Percentiles rank a stretch among this genome's conserved stretches.
Conservation (phyloP, 1,140 invertebrate genomes). For the Saccostrea cuccullata region DNA sequence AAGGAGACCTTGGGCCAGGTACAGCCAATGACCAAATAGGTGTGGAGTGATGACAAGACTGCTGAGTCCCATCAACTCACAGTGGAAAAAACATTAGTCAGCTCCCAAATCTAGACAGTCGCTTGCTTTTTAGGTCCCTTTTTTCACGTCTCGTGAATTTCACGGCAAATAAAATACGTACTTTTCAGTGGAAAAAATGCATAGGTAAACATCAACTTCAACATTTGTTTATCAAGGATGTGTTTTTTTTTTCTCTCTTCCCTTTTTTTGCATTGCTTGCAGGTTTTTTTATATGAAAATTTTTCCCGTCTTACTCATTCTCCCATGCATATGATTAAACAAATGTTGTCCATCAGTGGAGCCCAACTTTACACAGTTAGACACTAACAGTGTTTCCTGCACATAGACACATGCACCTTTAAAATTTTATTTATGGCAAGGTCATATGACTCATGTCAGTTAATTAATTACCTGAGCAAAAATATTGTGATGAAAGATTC, state of each 20-base stretch:
- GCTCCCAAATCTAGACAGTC: not conserved
- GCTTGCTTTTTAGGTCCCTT: not conserved
- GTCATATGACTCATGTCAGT: conserved; percentile 11
- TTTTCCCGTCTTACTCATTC: conserved; percentile 22
- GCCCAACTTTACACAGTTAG: not conserved
- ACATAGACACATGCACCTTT: conserved; percentile 4
- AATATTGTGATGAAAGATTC: not conserved
- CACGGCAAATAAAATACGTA: not conserved
- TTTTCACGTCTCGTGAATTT: not conserved
- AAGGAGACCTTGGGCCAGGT: not conserved
- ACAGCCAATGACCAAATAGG: not conserved
- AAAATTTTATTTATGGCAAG: conserved; percentile 21
- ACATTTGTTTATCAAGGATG: conserved; percentile 24
- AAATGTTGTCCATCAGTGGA: conserved; percentile 24
- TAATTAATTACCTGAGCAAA: not conserved
- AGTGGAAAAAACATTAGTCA: not conserved
- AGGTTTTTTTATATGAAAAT: conserved; percentile 1
- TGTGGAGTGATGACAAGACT: not conserved
- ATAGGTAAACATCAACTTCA: conserved; percentile 5
- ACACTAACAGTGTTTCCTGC: conserved; percentile 16
- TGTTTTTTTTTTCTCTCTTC: not conserved
- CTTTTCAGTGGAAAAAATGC: not conserved
- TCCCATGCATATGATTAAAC: conserved; percentile 8
- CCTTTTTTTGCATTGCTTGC: too few relatives aligned
- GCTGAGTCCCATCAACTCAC: not conserved